Evolutionary conservation across 2,888 invertebrate species (phyloP), one percentile per base, ranked within the genome.

Genomic region (Polydrusus tereticollis): DNA sequence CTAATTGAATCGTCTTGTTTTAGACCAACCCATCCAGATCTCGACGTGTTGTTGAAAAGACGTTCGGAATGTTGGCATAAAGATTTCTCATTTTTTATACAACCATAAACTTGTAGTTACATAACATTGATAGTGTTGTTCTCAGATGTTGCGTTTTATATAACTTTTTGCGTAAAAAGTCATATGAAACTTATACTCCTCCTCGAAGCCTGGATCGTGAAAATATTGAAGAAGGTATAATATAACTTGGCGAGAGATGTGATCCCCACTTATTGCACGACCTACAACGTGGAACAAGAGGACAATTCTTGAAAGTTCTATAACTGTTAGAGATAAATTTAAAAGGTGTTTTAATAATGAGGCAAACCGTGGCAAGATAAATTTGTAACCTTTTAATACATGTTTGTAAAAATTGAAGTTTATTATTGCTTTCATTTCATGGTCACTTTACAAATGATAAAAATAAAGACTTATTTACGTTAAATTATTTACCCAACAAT

Each of bases 51-150:
- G 71, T 79, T 23, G 78, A 78, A 75, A 79, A 78, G 63, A 74
- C 69, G 12, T 78, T 78, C 55, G 78, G 78, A 23, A 80, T 82
- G 18, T 69, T 79, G 55, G 65, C 75, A 50, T 67, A 68, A 10
- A 66, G 79, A 72, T 82, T 82, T 75, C 41, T 78, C 55, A 73
- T 82, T 58, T 75, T 81, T 23, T 76, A 78, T 26, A 26, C 26
- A 26, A 26, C 4, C 59, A 26, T 26, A 26, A 26, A 26, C 26
- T 26, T 26, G 26, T 7, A 26, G 26, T 26, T 26, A 26, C 3
- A 26, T 26, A 26, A 26, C 26, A 26, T 26, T 26, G 26, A 26
- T 26, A 26, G 26, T 26, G 26, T 26, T 26, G 26, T 26, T 26
- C 26, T 26, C 26, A 7, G 4, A 26, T 26, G 26, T 26, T 26